Evolutionary conservation across 2,888 invertebrate species (phyloP).

Genomic region (Aphidius colemani): DNA sequence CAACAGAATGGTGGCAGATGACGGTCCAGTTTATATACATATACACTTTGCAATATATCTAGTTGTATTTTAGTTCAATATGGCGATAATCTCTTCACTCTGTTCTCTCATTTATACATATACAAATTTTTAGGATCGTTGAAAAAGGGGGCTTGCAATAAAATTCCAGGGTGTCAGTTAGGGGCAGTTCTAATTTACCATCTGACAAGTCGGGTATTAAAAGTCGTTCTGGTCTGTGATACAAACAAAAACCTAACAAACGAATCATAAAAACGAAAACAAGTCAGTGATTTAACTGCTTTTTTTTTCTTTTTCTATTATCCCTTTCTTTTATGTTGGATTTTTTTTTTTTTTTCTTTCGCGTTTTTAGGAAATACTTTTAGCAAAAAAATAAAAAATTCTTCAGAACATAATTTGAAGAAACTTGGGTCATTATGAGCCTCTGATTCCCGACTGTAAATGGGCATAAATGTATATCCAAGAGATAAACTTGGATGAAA

Average conservation of each 20-base stretch:
- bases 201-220: constrained; percentile 34
- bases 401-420: neutral
- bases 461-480: constrained; percentile 12
- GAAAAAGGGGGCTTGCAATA: neutral
- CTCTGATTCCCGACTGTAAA: constrained; percentile 28
- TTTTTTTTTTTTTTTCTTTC: too few relatives aligned
- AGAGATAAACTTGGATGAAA: neutral
- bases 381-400: neutral
- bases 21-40: constrained; percentile 11
- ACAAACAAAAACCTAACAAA: constrained; percentile 4
- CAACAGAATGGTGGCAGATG: constrained; percentile 24
- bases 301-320: too few relatives aligned
- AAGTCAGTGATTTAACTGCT: too few relatives aligned
- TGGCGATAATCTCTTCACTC: constrained; percentile 5
- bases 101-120: neutral
- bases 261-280: neutral
- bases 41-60: neutral
- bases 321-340: too few relatives aligned
- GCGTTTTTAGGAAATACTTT: neutral
- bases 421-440: neutral
- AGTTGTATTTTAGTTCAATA: constrained; percentile 1
- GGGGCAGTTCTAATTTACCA: constrained; percentile 39
- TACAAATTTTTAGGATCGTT: too few relatives aligned
- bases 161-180: neutral
- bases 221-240: constrained; percentile 4